Percentiles rank a stretch among this genome's conserved stretches.
Evolutionary conservation across 1,140 invertebrate genomes (phyloP).

Genomic region (Venustaconcha ellipsiformis): DNA sequence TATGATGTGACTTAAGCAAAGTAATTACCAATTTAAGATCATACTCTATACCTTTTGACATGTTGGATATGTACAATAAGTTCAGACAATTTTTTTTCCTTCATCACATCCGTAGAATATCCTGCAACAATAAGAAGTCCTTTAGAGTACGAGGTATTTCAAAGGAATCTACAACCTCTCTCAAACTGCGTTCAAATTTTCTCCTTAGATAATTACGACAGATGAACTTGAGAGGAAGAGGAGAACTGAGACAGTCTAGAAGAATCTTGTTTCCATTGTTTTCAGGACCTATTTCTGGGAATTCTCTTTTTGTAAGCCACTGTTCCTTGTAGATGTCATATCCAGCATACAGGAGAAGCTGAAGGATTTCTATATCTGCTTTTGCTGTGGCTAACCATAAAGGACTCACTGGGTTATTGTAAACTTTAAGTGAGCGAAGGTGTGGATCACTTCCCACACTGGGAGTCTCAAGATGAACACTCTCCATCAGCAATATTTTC

Average conservation of each 20-base stretch:
- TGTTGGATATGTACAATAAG: too few relatives aligned
- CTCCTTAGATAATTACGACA: slow-evolving; percentile 48
- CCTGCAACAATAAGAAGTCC: slow-evolving; percentile 45
- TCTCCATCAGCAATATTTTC: slow-evolving; percentile 49
- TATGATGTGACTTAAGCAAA: too few relatives aligned
- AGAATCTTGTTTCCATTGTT: slow-evolving; percentile 30
- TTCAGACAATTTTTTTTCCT: too few relatives aligned
- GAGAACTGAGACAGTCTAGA: slow-evolving; percentile 28
- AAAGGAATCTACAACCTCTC: slow-evolving; percentile 34
- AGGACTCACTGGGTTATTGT: slow-evolving; percentile 37
- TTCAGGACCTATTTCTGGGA: slow-evolving; percentile 18
- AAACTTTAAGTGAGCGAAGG: slow-evolving; percentile 42
- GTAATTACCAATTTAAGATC: too few relatives aligned
- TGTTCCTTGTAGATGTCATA: slow-evolving; percentile 47
- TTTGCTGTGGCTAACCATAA: slow-evolving; percentile 49
- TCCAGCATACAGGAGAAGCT: slow-evolving; percentile 46
- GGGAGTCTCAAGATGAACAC: slow-evolving; percentile 49
- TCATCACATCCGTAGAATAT: slow-evolving; percentile 14
- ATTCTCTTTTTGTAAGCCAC: slow-evolving; percentile 44
- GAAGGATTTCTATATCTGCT: slow-evolving; percentile 28
- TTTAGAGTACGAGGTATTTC: slow-evolving; percentile 47
- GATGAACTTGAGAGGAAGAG: slow-evolving; percentile 39
- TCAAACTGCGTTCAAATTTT: slow-evolving; percentile 31
- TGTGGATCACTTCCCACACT: slow-evolving; percentile 53
- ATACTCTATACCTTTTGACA: too few relatives aligned